A percentile compares a stretch with the other conserved stretches of the same genome.
phyloP scores from a whole-genome alignment of 2,797 vertebrate genomes.

The Morelia viridis region DNA sequence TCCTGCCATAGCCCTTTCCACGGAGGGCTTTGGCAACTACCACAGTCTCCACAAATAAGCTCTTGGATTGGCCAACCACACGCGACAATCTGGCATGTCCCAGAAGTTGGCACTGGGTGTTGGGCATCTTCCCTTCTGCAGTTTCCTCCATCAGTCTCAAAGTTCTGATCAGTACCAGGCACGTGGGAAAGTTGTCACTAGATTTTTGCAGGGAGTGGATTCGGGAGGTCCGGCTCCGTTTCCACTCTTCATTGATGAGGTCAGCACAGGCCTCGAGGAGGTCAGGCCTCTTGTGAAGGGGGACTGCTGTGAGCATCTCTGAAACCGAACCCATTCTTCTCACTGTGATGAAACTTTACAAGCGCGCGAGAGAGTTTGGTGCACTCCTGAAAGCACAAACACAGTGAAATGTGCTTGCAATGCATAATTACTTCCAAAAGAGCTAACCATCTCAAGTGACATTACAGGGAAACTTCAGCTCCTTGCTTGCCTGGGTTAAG shows the following conservation, averaged over 20 bases:
- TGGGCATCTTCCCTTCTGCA: slow-evolving; percentile 26
- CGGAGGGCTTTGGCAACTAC: slow-evolving; percentile 83
- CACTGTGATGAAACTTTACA: slow-evolving; percentile 58
- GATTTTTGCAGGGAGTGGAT: slow-evolving; percentile 87
- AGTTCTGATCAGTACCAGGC: slow-evolving; percentile 81
- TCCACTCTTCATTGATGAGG: slow-evolving; percentile 91
- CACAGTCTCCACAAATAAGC: slow-evolving; percentile 91
- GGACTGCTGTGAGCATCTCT: slow-evolving; percentile 73
- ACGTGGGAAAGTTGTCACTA: slow-evolving; percentile 83
- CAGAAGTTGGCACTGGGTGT: slow-evolving; percentile 69
- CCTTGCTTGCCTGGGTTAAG: not conserved
- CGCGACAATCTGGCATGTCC: slow-evolving; percentile 87
- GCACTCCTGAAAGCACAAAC: slow-evolving; percentile 22
- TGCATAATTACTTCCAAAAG: not conserved
- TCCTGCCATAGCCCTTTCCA: slow-evolving; percentile 87
- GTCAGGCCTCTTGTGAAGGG: slow-evolving; percentile 86
- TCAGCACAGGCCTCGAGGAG: slow-evolving; percentile 85
- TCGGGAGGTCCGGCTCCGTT: slow-evolving; percentile 84
- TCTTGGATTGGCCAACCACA: slow-evolving; percentile 74
- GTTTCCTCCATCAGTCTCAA: not conserved
- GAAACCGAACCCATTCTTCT: slow-evolving; percentile 65
- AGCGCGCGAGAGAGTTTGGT: not conserved
- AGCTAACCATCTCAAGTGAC: not conserved
- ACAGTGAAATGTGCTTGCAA: not conserved
- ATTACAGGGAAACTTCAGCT: not conserved